These are phyloP conservation scores for Nycticorax nycticorax DNA, from an alignment of 2,113 vertebrate species.

Conservation along the genomic window DNA sequence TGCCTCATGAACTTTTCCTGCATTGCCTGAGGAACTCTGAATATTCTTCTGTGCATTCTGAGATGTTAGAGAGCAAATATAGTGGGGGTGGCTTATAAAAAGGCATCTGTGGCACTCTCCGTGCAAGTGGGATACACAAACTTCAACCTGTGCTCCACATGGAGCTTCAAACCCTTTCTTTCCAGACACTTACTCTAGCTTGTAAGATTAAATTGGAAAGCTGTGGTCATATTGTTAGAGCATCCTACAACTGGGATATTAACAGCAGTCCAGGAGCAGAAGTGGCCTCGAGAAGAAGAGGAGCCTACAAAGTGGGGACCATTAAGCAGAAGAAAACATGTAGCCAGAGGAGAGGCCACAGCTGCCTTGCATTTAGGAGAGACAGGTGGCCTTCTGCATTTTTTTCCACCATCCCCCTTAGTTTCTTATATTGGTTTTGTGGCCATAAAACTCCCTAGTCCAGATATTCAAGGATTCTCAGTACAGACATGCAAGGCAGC, in stretches of 20 bases:
- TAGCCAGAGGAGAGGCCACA: background rate
- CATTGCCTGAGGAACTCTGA: background rate
- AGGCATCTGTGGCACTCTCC: background rate
- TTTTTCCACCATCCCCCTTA: background rate
- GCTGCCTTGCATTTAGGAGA: background rate
- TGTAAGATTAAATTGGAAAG: background rate
- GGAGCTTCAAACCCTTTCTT: too few relatives aligned
- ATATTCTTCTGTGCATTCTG: background rate
- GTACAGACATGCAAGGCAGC: background rate
- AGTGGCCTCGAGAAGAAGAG: background rate
- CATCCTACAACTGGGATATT: background rate
- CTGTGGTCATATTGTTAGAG: background rate
- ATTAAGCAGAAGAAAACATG: background rate
- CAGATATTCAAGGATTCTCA: background rate
- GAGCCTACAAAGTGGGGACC: background rate
- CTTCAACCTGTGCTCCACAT: background rate
- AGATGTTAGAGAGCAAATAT: background rate
- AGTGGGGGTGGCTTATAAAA: accelerated
- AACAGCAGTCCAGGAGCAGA: background rate
- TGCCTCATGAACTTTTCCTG: accelerated
- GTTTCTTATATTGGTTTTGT: background rate
- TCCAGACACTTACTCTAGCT: background rate
- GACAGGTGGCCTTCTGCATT: background rate
- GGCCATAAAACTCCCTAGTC: background rate
- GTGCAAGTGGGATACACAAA: accelerated